Conservation (phyloP, 2,113 vertebrate genomes). For the Hystrix cristata region DNA sequence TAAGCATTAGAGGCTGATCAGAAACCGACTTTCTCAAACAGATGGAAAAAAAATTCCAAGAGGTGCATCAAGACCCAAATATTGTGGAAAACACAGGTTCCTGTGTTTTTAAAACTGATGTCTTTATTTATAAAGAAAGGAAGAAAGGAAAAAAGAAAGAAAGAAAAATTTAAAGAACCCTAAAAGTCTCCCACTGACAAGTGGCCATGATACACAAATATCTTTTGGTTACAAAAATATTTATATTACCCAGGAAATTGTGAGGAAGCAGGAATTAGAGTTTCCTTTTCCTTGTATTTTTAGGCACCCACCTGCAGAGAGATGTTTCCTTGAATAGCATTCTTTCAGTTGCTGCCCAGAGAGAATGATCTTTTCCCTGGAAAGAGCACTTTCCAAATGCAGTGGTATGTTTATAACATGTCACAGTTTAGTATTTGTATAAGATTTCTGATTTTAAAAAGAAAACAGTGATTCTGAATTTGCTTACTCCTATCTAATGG, state of each 20-base stretch:
- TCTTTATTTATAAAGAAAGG: not conserved
- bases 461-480: conserved; percentile 33
- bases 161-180: not conserved
- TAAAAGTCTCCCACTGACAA: not conserved
- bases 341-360: not conserved
- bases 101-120: not conserved
- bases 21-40: not conserved
- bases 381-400: not conserved
- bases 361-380: not conserved
- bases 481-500: not conserved
- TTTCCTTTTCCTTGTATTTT: not conserved
- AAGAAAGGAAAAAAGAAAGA: not conserved
- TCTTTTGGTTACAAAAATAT: not conserved
- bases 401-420: not conserved
- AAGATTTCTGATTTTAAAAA: not conserved
- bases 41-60: not conserved
- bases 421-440: not conserved
- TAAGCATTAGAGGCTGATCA: not conserved
- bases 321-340: not conserved
- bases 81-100: not conserved
- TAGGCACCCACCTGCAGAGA: not conserved
- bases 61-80: not conserved
- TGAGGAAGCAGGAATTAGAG: not conserved
- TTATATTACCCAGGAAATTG: not conserved
- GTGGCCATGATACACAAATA: not conserved